Conservation (phyloP, 2,113 vertebrate genomes). For the Meriones unguiculatus region DNA sequence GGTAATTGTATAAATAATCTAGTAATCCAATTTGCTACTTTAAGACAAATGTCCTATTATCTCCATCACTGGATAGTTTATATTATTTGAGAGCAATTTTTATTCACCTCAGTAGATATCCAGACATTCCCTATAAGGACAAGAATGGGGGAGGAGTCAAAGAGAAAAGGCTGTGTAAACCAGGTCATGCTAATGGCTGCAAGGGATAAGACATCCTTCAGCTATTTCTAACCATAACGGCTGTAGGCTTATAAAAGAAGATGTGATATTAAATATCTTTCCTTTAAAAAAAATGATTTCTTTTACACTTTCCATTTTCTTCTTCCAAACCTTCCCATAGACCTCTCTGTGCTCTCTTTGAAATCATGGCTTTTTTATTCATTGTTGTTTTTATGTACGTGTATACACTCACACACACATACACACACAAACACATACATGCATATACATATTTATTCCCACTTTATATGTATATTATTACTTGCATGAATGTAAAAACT, state of each 20-base stretch:
- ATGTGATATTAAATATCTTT: neutral
- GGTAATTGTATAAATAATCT: neutral
- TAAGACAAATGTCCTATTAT: neutral
- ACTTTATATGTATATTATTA: neutral
- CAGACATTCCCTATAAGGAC: neutral
- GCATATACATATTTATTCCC: neutral
- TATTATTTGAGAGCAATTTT: neutral
- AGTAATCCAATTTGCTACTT: neutral
- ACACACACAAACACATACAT: neutral
- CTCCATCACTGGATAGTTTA: neutral
- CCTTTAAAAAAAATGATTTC: neutral
- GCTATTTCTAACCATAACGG: neutral
- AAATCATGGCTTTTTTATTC: neutral
- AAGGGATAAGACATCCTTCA: neutral
- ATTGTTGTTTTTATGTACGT: neutral
- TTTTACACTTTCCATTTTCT: neutral
- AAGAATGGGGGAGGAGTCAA: neutral
- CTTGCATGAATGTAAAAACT: neutral
- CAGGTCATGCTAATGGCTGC: neutral
- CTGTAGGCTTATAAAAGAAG: fast-evolving
- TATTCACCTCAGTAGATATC: neutral
- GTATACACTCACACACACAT: neutral
- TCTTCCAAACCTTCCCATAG: neutral
- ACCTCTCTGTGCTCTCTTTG: neutral
- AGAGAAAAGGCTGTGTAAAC: neutral